phyloP scores from a whole-genome alignment of 1,140 invertebrate species.

The Trichonephila clavata region DNA sequence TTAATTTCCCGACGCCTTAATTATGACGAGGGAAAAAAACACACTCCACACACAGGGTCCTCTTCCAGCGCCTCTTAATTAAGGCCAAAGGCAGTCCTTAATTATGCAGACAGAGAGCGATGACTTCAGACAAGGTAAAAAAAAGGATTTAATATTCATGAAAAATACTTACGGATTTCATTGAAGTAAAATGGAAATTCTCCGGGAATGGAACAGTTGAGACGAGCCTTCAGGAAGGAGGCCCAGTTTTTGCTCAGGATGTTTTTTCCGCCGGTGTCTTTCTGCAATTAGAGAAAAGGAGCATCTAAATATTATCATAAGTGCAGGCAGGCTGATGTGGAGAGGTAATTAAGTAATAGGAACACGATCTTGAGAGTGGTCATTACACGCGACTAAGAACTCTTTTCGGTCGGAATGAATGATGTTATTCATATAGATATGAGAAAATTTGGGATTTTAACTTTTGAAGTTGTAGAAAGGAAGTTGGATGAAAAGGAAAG shows the following conservation, averaged over 20 bases:
- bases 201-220: slow-evolving; percentile 97
- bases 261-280: slow-evolving; percentile 95
- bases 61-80: background rate
- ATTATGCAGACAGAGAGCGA: slow-evolving; percentile 13
- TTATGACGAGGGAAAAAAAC: slow-evolving; percentile 7
- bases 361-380: background rate
- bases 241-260: slow-evolving; percentile 96
- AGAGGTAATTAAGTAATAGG: background rate
- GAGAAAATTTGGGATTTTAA: too few relatives aligned
- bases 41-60: background rate
- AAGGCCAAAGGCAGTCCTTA: background rate
- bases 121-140: background rate
- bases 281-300: slow-evolving; percentile 79
- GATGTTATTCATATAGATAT: too few relatives aligned
- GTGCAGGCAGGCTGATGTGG: background rate
- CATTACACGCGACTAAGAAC: too few relatives aligned
- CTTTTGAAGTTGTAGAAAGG: too few relatives aligned
- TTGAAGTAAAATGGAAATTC: slow-evolving; percentile 98
- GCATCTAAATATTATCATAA: background rate
- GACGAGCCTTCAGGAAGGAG: slow-evolving; percentile 95
- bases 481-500: too few relatives aligned
- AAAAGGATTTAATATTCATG: slow-evolving; percentile 64
- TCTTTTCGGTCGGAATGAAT: too few relatives aligned
- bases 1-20: background rate
- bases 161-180: slow-evolving; percentile 92